These are phyloP conservation scores for Oreochromis tanganicae DNA, from an alignment of 2,113 vertebrate genomes.

Conservation along the genomic window DNA sequence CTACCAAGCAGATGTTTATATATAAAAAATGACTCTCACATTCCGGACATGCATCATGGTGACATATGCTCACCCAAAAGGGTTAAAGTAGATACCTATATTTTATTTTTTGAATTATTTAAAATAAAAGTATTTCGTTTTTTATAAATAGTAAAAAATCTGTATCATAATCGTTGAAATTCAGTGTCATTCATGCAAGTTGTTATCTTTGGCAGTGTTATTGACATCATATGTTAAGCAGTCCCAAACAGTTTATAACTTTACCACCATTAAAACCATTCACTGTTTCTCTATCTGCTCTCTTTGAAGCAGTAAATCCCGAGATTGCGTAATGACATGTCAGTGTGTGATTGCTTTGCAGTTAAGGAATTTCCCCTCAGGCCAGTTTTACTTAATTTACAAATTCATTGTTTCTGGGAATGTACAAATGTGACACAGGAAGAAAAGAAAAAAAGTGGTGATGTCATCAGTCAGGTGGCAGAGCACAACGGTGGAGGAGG, in stretches of 20 bases:
- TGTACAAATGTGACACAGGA: neutral
- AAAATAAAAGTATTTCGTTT: neutral
- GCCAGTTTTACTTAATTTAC: neutral
- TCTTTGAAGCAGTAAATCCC: neutral
- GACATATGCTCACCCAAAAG: neutral
- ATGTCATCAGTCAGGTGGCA: slow-evolving; percentile 54
- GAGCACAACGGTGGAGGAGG: neutral
- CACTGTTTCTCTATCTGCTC: neutral
- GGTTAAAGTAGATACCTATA: neutral
- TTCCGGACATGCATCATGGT: neutral
- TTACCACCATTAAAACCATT: neutral
- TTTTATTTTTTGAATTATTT: neutral
- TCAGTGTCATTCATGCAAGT: neutral
- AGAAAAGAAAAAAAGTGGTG: neutral
- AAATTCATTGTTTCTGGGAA: neutral
- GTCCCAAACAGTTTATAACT: neutral
- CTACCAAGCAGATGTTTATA: neutral
- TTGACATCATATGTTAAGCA: neutral
- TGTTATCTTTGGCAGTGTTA: neutral
- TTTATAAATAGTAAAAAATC: neutral
- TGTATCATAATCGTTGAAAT: neutral
- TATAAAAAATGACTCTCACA: neutral
- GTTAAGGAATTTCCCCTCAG: neutral
- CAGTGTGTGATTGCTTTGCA: neutral
- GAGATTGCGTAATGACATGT: neutral